phyloP scores from a whole-genome alignment of 1,140 invertebrate species.

The Lithobius niger region DNA sequence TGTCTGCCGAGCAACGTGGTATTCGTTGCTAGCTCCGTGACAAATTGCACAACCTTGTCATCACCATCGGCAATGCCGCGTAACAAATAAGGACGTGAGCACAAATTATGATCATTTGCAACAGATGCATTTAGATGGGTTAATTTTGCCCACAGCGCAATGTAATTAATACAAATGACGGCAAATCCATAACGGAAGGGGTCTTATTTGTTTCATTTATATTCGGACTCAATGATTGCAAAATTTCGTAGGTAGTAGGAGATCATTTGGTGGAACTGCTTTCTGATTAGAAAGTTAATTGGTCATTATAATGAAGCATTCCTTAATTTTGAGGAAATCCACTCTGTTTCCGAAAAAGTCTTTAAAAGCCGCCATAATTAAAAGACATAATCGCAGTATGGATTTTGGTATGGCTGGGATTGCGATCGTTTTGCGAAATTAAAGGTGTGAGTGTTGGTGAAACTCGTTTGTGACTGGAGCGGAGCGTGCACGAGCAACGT shows the following conservation, averaged over 20 bases:
- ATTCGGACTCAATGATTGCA: constrained; percentile 3
- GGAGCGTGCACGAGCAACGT: too few relatives aligned
- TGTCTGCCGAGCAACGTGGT: too few relatives aligned
- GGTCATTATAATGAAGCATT: background rate
- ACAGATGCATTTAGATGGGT: constrained; percentile 5
- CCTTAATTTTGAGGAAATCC: background rate
- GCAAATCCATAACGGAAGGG: background rate
- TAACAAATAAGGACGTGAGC: background rate
- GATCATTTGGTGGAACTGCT: constrained; percentile 5
- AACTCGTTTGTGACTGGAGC: too few relatives aligned
- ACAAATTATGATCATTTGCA: constrained; percentile 1
- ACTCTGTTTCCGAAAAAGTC: too few relatives aligned
- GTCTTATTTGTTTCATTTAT: constrained; percentile 7
- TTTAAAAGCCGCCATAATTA: too few relatives aligned
- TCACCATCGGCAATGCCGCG: background rate
- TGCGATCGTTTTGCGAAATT: too few relatives aligned
- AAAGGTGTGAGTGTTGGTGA: too few relatives aligned
- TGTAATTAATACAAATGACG: constrained; percentile 6
- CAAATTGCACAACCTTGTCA: background rate
- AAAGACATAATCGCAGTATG: too few relatives aligned
- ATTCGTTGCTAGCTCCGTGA: too few relatives aligned
- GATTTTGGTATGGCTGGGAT: too few relatives aligned
- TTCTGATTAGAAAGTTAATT: constrained; percentile 7
- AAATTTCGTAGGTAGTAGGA: constrained; percentile 2
- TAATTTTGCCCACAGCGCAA: background rate